phyloP scores from a whole-genome alignment of 2,888 invertebrate genomes.

The Drosophila paracracens region DNA sequence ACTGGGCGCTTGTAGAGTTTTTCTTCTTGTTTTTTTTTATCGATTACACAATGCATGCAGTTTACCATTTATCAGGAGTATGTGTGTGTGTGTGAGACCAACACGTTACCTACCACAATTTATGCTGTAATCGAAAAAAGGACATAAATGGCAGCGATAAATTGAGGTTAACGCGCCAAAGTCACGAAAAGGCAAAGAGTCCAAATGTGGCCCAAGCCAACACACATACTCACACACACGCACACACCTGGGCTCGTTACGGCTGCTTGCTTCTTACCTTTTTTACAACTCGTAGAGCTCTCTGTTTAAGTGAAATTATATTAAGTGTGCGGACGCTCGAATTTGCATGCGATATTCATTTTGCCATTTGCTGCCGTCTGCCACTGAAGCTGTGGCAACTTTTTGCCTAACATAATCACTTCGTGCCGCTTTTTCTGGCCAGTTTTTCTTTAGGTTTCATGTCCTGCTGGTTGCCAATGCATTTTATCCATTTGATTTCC shows the following conservation, averaged over 20 bases:
- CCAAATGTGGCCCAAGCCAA: constrained; percentile 46
- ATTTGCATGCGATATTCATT: constrained; percentile 77
- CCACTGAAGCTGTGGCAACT: constrained; percentile 18
- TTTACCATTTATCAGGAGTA: constrained; percentile 72
- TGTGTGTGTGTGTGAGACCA: constrained; percentile 48
- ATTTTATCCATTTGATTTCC: constrained; percentile 48
- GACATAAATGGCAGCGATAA: constrained; percentile 80
- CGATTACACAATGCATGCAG: constrained; percentile 80
- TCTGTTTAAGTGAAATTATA: constrained; percentile 78
- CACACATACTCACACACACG: constrained; percentile 14
- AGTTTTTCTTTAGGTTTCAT: constrained; percentile 10
- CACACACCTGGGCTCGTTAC: background rate
- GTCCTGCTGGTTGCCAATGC: constrained; percentile 12
- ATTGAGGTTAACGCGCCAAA: constrained; percentile 81
- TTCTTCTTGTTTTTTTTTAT: constrained; percentile 49
- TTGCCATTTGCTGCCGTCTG: constrained; percentile 9
- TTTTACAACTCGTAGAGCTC: constrained; percentile 23
- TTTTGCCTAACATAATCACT: constrained; percentile 27
- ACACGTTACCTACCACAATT: constrained; percentile 75
- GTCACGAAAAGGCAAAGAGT: constrained; percentile 69
- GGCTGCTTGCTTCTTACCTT: background rate
- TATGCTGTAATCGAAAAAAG: constrained; percentile 79
- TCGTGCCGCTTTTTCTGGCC: constrained; percentile 15
- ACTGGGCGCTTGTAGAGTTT: constrained; percentile 6
- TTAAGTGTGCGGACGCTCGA: constrained; percentile 76